phyloP scores from a whole-genome alignment of 2,113 vertebrate genomes.

The Apistogramma diplotaenia region DNA sequence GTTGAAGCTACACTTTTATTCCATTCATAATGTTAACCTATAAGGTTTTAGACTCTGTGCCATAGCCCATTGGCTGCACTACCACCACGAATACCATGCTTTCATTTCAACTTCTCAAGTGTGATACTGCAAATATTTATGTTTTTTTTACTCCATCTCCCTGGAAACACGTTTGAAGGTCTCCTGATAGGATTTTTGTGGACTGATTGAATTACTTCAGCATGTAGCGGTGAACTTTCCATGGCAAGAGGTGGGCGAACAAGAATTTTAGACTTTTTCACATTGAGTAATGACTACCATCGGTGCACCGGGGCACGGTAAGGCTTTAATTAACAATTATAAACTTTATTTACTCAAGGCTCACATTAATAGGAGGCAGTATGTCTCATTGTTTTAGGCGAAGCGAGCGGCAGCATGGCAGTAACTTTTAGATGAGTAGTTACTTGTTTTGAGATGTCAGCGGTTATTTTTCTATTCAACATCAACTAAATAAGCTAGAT shows the following conservation, averaged over 20 bases:
- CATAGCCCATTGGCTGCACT: constrained; percentile 19
- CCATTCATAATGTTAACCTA: constrained; percentile 54
- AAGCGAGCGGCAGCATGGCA: background rate
- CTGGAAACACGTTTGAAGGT: constrained; percentile 62
- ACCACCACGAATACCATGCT: constrained; percentile 49
- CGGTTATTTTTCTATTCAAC: background rate
- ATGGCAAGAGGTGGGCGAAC: constrained; percentile 37
- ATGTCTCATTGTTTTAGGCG: background rate
- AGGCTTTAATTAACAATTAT: background rate
- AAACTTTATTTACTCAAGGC: background rate
- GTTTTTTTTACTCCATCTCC: constrained; percentile 57
- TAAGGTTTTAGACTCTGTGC: constrained; percentile 40
- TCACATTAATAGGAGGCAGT: background rate
- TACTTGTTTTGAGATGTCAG: background rate
- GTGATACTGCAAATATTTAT: constrained; percentile 69
- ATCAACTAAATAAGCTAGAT: constrained; percentile 13
- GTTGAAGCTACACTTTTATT: constrained; percentile 55
- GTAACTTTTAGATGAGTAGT: background rate
- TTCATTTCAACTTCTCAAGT: constrained; percentile 62
- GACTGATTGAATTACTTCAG: constrained; percentile 60
- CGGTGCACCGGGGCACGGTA: background rate
- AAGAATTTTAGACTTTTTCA: constrained; percentile 18
- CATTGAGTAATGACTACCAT: background rate
- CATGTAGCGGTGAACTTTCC: constrained; percentile 60
- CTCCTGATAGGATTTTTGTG: constrained; percentile 57